Evolutionary conservation across 2,113 vertebrate genomes (phyloP).

Genomic region (Megalops atlanticus): DNA sequence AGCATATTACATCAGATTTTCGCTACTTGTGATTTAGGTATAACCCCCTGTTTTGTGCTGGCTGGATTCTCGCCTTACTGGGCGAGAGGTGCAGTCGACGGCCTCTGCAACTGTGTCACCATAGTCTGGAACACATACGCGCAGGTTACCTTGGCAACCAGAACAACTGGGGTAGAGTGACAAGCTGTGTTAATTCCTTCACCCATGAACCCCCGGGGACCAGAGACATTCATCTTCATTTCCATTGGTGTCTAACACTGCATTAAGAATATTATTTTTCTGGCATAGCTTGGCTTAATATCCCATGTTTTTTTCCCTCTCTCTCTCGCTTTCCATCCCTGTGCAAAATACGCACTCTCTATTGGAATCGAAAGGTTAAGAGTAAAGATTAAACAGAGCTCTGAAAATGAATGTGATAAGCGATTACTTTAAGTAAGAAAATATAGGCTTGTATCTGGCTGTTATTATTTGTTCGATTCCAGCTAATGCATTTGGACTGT

Average conservation of each 20-base stretch:
- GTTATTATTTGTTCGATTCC: slow-evolving; percentile 15
- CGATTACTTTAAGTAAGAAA: slow-evolving; percentile 29
- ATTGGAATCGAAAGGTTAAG: slow-evolving; percentile 21
- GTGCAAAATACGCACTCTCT: background rate
- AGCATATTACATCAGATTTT: background rate
- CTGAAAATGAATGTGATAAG: slow-evolving; percentile 38
- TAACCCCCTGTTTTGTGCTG: background rate
- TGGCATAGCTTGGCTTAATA: slow-evolving; percentile 64
- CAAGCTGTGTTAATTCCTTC: slow-evolving; percentile 81
- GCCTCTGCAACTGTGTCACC: slow-evolving; percentile 74
- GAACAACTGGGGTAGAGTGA: slow-evolving; percentile 77
- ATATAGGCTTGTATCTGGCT: slow-evolving; percentile 12
- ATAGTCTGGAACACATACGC: slow-evolving; percentile 72
- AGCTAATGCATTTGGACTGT: slow-evolving; percentile 28
- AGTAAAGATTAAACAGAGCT: slow-evolving; percentile 35
- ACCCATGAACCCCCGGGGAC: slow-evolving; percentile 79
- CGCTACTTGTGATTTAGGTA: background rate
- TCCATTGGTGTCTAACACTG: slow-evolving; percentile 61
- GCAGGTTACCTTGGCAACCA: slow-evolving; percentile 77
- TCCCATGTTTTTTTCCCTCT: background rate
- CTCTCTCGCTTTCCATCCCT: background rate
- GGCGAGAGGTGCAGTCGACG: background rate
- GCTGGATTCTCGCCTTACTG: background rate
- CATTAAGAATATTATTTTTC: slow-evolving; percentile 64
- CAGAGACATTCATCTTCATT: slow-evolving; percentile 75